These are phyloP conservation scores for Orgyia antiqua DNA, from an alignment of 2,888 invertebrate genomes.

Conservation along the genomic window DNA sequence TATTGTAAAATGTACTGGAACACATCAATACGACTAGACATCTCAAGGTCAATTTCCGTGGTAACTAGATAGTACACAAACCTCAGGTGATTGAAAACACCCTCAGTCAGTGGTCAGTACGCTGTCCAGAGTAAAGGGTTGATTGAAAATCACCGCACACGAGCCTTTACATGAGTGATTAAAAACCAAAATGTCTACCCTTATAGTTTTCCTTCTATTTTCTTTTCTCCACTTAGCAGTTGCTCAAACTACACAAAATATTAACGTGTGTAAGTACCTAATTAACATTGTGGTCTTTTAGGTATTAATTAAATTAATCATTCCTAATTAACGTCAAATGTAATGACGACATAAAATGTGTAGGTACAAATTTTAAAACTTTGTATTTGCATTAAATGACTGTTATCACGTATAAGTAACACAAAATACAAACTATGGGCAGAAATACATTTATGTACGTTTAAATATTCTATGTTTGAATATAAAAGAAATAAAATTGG, in stretches of 20 bases:
- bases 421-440: no score
- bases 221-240: conserved; percentile 30
- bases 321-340: no score
- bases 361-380: no score
- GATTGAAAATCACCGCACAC: conserved; percentile 10
- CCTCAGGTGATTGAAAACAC: conserved; percentile 15
- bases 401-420: no score
- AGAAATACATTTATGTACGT: no score
- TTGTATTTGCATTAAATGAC: no score
- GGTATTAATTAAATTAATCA: not conserved
- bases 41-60: conserved; percentile 67
- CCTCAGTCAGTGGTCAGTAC: conserved; percentile 22
- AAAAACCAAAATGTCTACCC: conserved; percentile 23
- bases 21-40: conserved; percentile 50
- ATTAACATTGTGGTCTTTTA: not conserved
- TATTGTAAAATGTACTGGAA: no score
- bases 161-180: no score
- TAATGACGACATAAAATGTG: no score
- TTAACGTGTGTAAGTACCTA: conserved; percentile 82
- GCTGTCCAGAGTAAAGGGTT: conserved; percentile 9
- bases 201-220: conserved; percentile 32
- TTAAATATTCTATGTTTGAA: no score
- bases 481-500: no score
- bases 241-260: conserved; percentile 83
- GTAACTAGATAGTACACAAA: conserved; percentile 55